Evolutionary conservation across 2,113 vertebrate genomes (phyloP).

Genomic region (Burhinus bistriatus): DNA sequence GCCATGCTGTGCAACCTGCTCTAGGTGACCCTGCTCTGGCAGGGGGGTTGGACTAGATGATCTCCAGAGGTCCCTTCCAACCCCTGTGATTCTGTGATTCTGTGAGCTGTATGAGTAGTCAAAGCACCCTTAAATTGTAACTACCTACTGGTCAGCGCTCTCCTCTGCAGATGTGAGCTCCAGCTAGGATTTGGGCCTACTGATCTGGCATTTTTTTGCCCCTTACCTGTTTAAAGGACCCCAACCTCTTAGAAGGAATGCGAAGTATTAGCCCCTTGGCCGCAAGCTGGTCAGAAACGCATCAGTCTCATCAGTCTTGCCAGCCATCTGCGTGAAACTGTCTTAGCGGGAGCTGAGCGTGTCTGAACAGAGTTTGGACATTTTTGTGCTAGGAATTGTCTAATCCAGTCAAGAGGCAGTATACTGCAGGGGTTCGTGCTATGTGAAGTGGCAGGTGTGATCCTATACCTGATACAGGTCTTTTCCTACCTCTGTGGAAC

Average conservation of each 20-base stretch:
- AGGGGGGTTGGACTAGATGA: too few relatives aligned
- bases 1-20: too few relatives aligned
- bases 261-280: slow-evolving; percentile 54
- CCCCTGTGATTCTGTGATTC: too few relatives aligned
- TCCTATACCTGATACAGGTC: neutral
- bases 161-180: neutral
- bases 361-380: slow-evolving; percentile 48
- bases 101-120: neutral
- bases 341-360: neutral
- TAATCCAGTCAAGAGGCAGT: neutral
- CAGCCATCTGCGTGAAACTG: neutral
- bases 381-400: slow-evolving; percentile 40
- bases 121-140: neutral
- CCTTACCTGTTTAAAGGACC: neutral
- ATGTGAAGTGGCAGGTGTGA: neutral
- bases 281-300: neutral
- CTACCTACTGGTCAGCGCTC: neutral
- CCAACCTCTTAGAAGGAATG: slow-evolving; percentile 12
- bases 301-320: slow-evolving; percentile 7
- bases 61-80: too few relatives aligned
- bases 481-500: neutral
- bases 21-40: too few relatives aligned
- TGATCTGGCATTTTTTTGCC: neutral
- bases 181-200: neutral
- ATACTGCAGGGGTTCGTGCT: neutral